Evolutionary conservation across 2,113 vertebrate species (phyloP).

Genomic region (Laticauda laticaudata): DNA sequence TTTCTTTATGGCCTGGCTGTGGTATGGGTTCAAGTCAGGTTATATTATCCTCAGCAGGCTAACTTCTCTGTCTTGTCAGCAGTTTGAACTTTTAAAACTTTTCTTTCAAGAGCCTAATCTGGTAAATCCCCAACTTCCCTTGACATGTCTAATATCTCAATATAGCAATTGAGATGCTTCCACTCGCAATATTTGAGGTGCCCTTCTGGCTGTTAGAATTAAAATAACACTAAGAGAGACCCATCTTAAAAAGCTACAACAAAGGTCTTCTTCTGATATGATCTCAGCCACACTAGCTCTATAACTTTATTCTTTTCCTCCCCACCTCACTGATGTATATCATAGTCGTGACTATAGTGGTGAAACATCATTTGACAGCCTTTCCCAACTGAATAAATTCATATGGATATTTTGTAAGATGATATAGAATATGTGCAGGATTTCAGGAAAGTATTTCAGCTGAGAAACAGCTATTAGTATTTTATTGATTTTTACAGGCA

Average conservation of each 20-base stretch:
- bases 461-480: slow-evolving; percentile 21
- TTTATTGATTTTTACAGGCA: slow-evolving; percentile 17
- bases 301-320: background rate
- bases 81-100: background rate
- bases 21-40: background rate
- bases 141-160: background rate
- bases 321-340: background rate
- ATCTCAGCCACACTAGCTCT: background rate
- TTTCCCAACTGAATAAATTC: background rate
- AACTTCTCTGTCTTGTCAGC: background rate
- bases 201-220: background rate
- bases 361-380: background rate
- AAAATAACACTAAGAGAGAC: background rate
- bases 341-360: background rate
- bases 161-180: background rate
- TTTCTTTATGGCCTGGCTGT: background rate
- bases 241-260: background rate
- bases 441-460: slow-evolving; percentile 19
- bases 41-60: background rate
- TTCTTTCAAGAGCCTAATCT: background rate
- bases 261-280: background rate
- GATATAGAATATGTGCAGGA: slow-evolving; percentile 5
- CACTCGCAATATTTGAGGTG: background rate
- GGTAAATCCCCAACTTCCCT: background rate
- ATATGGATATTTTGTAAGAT: slow-evolving; percentile 12